Percentiles rank a stretch among this genome's conserved stretches.
These are phyloP conservation scores for Drosophila teissieri DNA, from an alignment of 1,140 invertebrate species.

Conservation along the genomic window DNA sequence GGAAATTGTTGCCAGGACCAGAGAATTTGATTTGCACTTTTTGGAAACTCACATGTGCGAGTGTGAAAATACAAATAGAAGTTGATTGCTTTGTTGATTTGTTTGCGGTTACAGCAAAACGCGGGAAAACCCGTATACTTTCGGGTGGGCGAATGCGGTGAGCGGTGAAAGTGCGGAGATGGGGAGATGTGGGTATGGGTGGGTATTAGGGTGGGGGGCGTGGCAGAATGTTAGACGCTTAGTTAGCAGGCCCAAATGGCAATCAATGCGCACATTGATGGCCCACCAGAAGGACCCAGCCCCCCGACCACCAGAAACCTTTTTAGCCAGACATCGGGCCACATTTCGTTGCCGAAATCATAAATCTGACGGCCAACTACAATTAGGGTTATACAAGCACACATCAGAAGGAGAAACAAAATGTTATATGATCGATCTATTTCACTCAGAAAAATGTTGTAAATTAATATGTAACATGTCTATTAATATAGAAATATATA, in stretches of 20 bases:
- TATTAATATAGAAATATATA: background rate
- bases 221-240: conserved; percentile 71
- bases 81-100: conserved; percentile 83
- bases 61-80: conserved; percentile 80
- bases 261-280: conserved; percentile 78
- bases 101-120: conserved; percentile 73
- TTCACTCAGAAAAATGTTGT: background rate
- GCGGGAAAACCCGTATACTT: conserved; percentile 25
- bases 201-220: conserved; percentile 11
- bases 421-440: background rate
- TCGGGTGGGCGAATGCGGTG: too few species aligned
- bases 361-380: conserved; percentile 56
- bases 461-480: background rate
- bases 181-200: too few species aligned
- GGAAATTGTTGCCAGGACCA: conserved; percentile 65
- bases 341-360: conserved; percentile 56
- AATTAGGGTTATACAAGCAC: conserved; percentile 53
- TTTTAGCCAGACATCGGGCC: conserved; percentile 16
- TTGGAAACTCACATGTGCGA: conserved; percentile 49
- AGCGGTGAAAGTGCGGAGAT: too few species aligned
- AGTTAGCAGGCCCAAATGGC: conserved; percentile 70
- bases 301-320: conserved; percentile 13
- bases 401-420: background rate
- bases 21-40: conserved; percentile 75
- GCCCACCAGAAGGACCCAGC: conserved; percentile 1